Evolutionary conservation across 2,888 invertebrate genomes (phyloP), one percentile per base, ranked within the genome.

Genomic region (Cetonia aurata): DNA sequence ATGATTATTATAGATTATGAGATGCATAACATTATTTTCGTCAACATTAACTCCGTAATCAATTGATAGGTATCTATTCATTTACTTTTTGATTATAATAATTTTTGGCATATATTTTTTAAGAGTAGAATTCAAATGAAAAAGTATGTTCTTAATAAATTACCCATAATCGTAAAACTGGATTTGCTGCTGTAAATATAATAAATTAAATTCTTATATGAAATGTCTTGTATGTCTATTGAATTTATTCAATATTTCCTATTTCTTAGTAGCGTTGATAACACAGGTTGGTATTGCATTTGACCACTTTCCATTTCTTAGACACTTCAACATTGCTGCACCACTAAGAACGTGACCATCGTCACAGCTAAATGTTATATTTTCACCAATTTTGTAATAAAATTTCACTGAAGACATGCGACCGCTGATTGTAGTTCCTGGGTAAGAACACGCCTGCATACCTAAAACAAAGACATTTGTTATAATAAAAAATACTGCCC

Each of bases 371-470:
- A 94, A 95, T 1, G 92, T 92, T 67, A 95, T 92, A 31, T 92
- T 93, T 83, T 95, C 95, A 0, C 94, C 94, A 73, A 94, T 93
- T 80, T 92, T 92, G 85, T 95, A 95, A 85, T 93, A 95, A 85
- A 95, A 95, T 84, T 95, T 94, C 13, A 95, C 94, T 0, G 92
- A 91, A 0, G 94, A 94, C 92, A 94, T 94, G 52, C 93, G 88
- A 0, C 94, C 95, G 62, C 93, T 93, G 79, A 94, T 94, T 41
- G 93, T 93, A 19, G 94, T 94, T 37, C 95, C 95, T 0, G 95
- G 94, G 82, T 95, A 95, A 0, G 94, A 93, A 83, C 95, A 95
- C 0, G 95, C 94, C 85, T 93, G 83, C n/a, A 83, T 79, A 76
- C 84, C 84, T 84, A 56, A 6, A 75, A 76, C n/a, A 12, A 44